Evolutionary conservation across 2,113 vertebrate species (phyloP), one percentile per base, ranked within the genome.

Genomic region (Anguilla japonica): DNA sequence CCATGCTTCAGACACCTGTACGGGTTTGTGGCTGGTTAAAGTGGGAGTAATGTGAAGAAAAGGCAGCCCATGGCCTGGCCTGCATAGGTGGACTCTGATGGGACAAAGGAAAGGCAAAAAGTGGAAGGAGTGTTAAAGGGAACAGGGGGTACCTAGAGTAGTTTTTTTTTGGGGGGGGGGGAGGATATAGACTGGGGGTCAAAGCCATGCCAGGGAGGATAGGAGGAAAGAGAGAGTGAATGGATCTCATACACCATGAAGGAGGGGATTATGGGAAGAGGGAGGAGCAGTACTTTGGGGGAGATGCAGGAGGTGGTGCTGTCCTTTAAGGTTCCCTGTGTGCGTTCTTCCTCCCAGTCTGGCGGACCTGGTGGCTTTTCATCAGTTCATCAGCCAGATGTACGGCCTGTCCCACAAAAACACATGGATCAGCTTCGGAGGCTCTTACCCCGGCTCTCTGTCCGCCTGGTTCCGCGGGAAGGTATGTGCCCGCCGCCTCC

Each of bases 361-460:
- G 29, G 91, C 93, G 0, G 97, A 97, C 87, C 87, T 96, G 83
- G 95, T 91, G 14, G 91, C 91, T 0, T 96, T 97, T 80, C 96
- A 95, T 82, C 86, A 89, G 13, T 91, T 93, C 78, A 92, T 98
- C 86, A 92, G 92, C 20, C 87, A 93, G 43, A 94, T 88, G 79
- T 96, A 95, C 90, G 92, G 87, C n/a, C 89, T 98, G 84, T 95
- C 91, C 9, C 22, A 81, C 78, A 92, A 89, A 60, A 96, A 97
- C 91, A 95, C 93, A 78, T 98, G 97, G 97, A 94, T 97, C 92
- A 95, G 96, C 91, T 97, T 97, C 0, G 97, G 97, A 81, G 97
- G 97, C 82, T 97, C 97, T 11, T 97, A 97, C 18, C 93, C 96
- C 0, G 97, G 97, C 56, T 94, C 96, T 2, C 92, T 97, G 81